Evolutionary conservation across 2,888 invertebrate genomes (phyloP), one percentile per base, ranked within the genome.

Genomic region (Pollenia amentaria): DNA sequence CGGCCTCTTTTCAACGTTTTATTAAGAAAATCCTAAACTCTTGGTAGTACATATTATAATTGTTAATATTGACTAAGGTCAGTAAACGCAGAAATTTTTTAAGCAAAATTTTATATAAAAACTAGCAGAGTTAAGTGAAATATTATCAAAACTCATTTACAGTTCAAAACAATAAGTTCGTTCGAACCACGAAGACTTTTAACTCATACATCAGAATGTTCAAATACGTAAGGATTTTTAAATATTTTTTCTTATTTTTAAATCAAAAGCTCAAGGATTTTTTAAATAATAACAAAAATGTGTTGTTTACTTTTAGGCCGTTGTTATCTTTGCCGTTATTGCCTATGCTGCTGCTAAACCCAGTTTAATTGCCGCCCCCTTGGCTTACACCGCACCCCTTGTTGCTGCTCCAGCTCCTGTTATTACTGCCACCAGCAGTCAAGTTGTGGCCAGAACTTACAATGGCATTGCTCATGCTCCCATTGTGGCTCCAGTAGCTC

Each of bases 401-500:
- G 86, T 88, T 4, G 88, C 89, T 57, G 89, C 89, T 7, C 87
- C 88, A n/a, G 70, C 88, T 55, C 87, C 87, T 0, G 62, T 88
- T 14, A 57, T 88, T 18, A 88, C 88, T 0, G 87, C 87, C 46
- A 87, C 89, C 29, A 89, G 89, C 57, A 89, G 88, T 44, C 89
- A 89, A 80, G 83, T 85, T 40, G 79, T 88, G n/a, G 85, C 87
- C 12, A 88, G 89, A 46, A 89, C 88, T 57, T 89, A 88, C 46
- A 89, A 90, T 87, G 89, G 90, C 79, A 85, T 89, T 67, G 90
- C 89, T 53, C 83, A 89, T 44, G 88, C 89, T 42, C 95, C 96
- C 0, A 95, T 96, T 1, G 94, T 95, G 9, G 85, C 85, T 38
- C 85, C 81, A 8, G 67, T 72, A 7, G 64, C 80, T 10, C 29